Evolutionary conservation across 1,140 invertebrate genomes (phyloP).

Genomic region (Tetramorium simillimum): DNA sequence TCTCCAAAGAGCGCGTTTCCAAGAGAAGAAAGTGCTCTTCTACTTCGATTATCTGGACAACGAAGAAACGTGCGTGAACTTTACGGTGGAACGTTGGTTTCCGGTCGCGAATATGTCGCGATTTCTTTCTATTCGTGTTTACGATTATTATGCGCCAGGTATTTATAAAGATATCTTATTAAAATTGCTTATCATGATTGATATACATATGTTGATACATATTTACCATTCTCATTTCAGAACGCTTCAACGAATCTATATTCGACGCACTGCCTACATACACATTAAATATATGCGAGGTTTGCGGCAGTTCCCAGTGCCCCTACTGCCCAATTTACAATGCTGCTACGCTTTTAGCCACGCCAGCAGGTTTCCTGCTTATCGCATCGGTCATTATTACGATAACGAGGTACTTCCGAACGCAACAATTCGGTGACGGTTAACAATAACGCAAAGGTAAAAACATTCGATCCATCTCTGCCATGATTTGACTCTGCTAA

Average conservation of each 20-base stretch:
- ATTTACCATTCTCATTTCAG: slow-evolving; percentile 86
- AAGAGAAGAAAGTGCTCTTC: slow-evolving; percentile 94
- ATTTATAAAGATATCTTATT: slow-evolving; percentile 71
- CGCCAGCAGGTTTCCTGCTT: slow-evolving; percentile 80
- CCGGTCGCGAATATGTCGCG: slow-evolving; percentile 98
- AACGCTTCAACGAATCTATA: slow-evolving; percentile 97
- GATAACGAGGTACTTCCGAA: slow-evolving; percentile 77
- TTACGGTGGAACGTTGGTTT: slow-evolving; percentile 97
- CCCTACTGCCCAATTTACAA: slow-evolving; percentile 98
- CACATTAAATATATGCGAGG: slow-evolving; percentile 97
- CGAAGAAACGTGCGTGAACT: slow-evolving; percentile 95
- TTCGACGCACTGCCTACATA: slow-evolving; percentile 96
- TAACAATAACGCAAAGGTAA: slow-evolving; percentile 59
- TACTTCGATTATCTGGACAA: slow-evolving; percentile 96
- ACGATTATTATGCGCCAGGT: slow-evolving; percentile 99
- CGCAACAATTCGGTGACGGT: slow-evolving; percentile 75
- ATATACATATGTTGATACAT: not conserved
- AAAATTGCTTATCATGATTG: not conserved
- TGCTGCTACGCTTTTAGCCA: slow-evolving; percentile 84
- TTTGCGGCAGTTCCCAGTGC: slow-evolving; percentile 99
- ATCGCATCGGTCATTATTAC: slow-evolving; percentile 75
- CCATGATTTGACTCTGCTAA: slow-evolving; percentile 9
- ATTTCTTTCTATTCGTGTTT: slow-evolving; percentile 95
- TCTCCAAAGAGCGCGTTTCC: slow-evolving; percentile 94
- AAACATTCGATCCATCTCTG: slow-evolving; percentile 6